These are phyloP conservation scores for Protaetia brevitarsis DNA, from an alignment of 1,140 invertebrate species.

Conservation along the genomic window DNA sequence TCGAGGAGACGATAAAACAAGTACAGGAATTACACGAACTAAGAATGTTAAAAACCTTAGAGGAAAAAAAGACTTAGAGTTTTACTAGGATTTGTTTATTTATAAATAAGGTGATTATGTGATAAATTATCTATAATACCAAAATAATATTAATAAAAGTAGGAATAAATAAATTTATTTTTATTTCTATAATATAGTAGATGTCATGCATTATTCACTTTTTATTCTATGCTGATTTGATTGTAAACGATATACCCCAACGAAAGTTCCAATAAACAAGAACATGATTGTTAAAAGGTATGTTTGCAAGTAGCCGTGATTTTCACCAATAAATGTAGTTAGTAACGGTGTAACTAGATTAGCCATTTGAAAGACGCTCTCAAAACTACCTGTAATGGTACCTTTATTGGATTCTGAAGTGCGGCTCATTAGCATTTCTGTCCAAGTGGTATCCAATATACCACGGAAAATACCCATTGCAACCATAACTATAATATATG, in stretches of 20 bases:
- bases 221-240: neutral
- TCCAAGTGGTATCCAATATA: slow-evolving; percentile 16
- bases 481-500: neutral
- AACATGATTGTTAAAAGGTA: neutral
- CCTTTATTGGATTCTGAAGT: slow-evolving; percentile 5
- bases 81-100: too few species aligned
- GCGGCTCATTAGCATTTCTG: neutral
- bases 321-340: neutral
- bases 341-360: neutral
- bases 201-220: neutral
- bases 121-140: too few species aligned
- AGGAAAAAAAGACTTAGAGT: too few species aligned
- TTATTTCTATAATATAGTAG: too few species aligned
- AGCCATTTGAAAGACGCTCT: slow-evolving; percentile 7
- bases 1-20: slow-evolving; percentile 57
- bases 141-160: too few species aligned
- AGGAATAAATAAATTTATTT: too few species aligned
- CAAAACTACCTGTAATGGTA: slow-evolving; percentile 6
- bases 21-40: slow-evolving; percentile 52
- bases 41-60: slow-evolving; percentile 47
- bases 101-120: too few species aligned
- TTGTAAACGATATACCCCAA: neutral
- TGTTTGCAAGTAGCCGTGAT: neutral
- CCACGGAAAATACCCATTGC: neutral
- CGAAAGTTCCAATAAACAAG: neutral